Evolutionary conservation across 2,888 invertebrate species (phyloP).

Genomic region (Bedellia somnulentella): DNA sequence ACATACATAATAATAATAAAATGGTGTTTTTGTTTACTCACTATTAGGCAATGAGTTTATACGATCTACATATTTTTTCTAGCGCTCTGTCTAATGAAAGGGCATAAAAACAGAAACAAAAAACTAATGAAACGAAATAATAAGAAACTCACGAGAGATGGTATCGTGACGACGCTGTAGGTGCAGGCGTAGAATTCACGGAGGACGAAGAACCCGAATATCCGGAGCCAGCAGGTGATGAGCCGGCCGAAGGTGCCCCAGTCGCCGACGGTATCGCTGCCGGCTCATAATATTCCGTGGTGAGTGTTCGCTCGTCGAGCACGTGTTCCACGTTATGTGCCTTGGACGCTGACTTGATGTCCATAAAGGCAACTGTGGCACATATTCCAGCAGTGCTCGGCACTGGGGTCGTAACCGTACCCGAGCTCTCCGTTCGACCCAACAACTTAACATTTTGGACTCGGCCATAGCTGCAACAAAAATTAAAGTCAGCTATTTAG

Average conservation of each 20-base stretch:
- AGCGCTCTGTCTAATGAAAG: no score
- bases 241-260: constrained; percentile 57
- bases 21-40: no score
- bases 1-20: no score
- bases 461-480: constrained; percentile 86
- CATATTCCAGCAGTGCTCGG: constrained; percentile 69
- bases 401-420: constrained; percentile 52
- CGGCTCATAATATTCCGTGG: constrained; percentile 91
- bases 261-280: constrained; percentile 68
- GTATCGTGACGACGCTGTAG: constrained; percentile 37
- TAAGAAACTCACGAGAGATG: constrained; percentile 45
- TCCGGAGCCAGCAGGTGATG: constrained; percentile 59
- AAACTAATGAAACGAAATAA: background rate
- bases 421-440: constrained; percentile 63
- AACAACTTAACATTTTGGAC: constrained; percentile 95
- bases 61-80: no score
- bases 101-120: no score
- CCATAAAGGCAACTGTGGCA: constrained; percentile 94
- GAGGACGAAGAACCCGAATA: constrained; percentile 67
- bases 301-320: constrained; percentile 83
- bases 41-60: no score
- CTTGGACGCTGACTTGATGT: constrained; percentile 94
- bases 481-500: constrained; percentile 11
- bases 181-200: constrained; percentile 52
- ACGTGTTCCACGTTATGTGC: constrained; percentile 89